Base-by-base conservation (phyloP, 2,113 vertebrate species). In the Ageneiosus marmoratus region DNA sequence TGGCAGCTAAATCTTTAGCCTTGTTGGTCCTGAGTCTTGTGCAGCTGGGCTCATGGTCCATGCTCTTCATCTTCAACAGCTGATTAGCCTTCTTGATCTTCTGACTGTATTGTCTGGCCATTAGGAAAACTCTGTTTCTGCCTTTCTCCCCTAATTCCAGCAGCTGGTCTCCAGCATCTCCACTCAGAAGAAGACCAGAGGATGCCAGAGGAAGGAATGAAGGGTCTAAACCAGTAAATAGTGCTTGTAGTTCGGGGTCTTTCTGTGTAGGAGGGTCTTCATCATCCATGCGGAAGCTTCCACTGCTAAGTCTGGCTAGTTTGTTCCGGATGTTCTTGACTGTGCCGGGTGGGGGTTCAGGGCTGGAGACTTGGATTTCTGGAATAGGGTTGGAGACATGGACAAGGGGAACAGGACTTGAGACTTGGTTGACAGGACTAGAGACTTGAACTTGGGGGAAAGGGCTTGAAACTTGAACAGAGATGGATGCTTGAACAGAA, bases 31-130 rank as follows among this genome's bases (percentile, higher is more conserved):
- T 91, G 51, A 91, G 37, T 34, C 91, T 94, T 84, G 77, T 87
- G 79, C 91, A 89, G 0, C 92, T 83, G 72, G 95, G 97, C 22
- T 98, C 97, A 24, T 95, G 90, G 83, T 98, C 97, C 76, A 96
- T 94, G 89, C 93, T 97, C 90, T 92, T 97, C 92, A 97, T 96
- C 88, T 97, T 97, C 84, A 99, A 91, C 88, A 99, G 95, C 79
- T 98, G 97, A 81, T 99, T 99, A 76, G 97, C 96, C 87, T 95
- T 98, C 93, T 97, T 99, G 88, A 99, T 98, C 93, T 99, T 99
- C 91, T 99, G 97, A 86, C 97, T 99, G 82, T 99, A 99, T 72
- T 99, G 97, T 55, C 97, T 94, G 3, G 98, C 98, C 98, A 99
- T 99, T 81, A 96, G 90, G 86, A 98, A 98, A 72, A 99, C 98